Evolutionary conservation across 2,888 invertebrate genomes (phyloP).

Genomic region (Drosophila prostipennis): DNA sequence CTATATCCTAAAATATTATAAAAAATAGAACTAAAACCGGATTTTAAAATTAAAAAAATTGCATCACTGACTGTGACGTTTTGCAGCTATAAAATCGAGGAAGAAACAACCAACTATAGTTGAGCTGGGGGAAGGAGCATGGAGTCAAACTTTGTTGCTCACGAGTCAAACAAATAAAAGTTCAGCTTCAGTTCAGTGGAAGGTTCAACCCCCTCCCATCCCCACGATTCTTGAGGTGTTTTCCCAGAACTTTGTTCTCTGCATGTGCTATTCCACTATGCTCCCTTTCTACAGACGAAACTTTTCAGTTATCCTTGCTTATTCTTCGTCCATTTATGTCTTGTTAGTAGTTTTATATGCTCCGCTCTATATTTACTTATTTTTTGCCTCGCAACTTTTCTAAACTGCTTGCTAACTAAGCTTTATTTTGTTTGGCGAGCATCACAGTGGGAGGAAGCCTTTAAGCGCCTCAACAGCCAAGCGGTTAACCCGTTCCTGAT

Average conservation of each 20-base stretch:
- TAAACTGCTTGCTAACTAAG: constrained; percentile 67
- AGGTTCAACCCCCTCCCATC: constrained; percentile 21
- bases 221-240: constrained; percentile 65
- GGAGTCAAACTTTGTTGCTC: constrained; percentile 58
- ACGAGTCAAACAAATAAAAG: constrained; percentile 74
- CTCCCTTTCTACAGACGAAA: constrained; percentile 10
- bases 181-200: constrained; percentile 59
- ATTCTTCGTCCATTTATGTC: constrained; percentile 70
- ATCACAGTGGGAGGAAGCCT: constrained; percentile 40
- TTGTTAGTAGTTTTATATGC: constrained; percentile 78
- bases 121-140: constrained; percentile 20
- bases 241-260: constrained; percentile 53
- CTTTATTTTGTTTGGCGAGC: constrained; percentile 35
- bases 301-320: constrained; percentile 53
- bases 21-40: no score
- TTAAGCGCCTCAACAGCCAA: constrained; percentile 33
- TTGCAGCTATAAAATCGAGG: constrained; percentile 65
- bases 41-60: background rate
- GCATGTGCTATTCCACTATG: constrained; percentile 7
- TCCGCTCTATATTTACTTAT: constrained; percentile 71
- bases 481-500: constrained; percentile 35
- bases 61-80: constrained; percentile 39
- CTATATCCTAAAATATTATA: no score
- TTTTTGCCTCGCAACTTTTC: constrained; percentile 56
- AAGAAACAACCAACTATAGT: constrained; percentile 21